Conservation (phyloP, 1,140 invertebrate genomes). For the Ceratina australensis region DNA sequence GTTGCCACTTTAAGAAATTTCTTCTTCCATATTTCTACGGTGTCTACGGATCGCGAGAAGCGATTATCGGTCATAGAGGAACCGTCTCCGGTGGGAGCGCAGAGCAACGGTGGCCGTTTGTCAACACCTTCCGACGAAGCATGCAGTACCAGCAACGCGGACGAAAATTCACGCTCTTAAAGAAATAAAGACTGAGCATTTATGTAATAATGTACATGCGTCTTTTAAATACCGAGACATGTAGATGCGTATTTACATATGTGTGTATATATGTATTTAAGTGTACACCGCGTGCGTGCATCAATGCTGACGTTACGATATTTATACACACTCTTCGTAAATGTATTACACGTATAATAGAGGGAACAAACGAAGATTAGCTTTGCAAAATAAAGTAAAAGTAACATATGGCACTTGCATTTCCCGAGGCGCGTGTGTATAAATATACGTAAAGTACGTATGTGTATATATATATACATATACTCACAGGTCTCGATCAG, state of each 20-base stretch:
- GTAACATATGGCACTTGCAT: constrained; percentile 26
- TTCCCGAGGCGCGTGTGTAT: constrained; percentile 9
- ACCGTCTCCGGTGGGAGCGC: constrained; percentile 59
- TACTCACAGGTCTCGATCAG: constrained; percentile 37
- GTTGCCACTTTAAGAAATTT: constrained; percentile 72
- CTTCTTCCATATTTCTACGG: constrained; percentile 71
- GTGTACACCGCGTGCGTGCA: constrained; percentile 50
- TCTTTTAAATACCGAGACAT: constrained; percentile 49
- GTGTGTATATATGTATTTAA: constrained; percentile 64
- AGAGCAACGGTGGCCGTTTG: constrained; percentile 33
- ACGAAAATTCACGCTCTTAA: constrained; percentile 54
- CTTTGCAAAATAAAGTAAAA: constrained; percentile 18
- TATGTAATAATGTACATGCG: constrained; percentile 49
- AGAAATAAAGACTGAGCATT: constrained; percentile 55
- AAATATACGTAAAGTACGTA: constrained; percentile 22
- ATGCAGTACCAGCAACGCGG: constrained; percentile 44
- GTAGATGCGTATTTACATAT: constrained; percentile 62
- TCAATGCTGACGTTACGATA: constrained; percentile 37
- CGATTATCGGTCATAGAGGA: constrained; percentile 75
- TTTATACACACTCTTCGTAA: constrained; percentile 35
- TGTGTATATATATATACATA: constrained; percentile 28
- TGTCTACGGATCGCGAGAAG: constrained; percentile 69
- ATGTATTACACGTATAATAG: constrained; percentile 22
- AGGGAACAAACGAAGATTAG: constrained; percentile 26
- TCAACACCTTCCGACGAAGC: constrained; percentile 36